A percentile compares a stretch with the other conserved stretches of the same genome.
phyloP scores from a whole-genome alignment of 2,888 invertebrate species.

The Polia nebulosa region DNA sequence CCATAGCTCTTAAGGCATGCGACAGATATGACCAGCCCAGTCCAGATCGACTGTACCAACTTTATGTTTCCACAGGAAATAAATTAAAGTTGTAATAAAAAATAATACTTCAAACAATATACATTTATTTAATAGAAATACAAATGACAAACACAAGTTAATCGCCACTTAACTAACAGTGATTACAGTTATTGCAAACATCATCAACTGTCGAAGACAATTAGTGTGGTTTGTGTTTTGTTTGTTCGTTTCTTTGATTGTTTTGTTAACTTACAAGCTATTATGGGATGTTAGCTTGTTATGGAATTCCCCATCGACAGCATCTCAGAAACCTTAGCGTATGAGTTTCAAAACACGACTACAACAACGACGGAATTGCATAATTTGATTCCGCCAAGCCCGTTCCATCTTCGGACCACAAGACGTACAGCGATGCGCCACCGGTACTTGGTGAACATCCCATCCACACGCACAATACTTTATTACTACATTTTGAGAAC shows the following conservation, averaged over 20 bases:
- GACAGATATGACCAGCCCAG: not conserved
- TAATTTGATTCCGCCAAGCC: too few relatives aligned
- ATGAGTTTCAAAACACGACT: too few relatives aligned
- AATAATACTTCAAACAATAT: not conserved
- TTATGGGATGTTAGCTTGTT: not conserved
- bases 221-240: not conserved
- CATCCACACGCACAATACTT: too few relatives aligned
- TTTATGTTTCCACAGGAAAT: not conserved
- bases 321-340: too few relatives aligned
- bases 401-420: too few relatives aligned
- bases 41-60: not conserved
- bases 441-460: too few relatives aligned
- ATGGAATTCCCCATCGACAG: not conserved
- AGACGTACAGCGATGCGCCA: too few relatives aligned
- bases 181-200: not conserved
- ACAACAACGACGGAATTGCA: too few relatives aligned
- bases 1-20: not conserved
- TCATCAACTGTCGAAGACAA: not conserved
- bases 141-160: constrained; percentile 1
- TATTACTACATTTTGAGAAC: too few relatives aligned
- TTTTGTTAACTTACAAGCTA: not conserved
- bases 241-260: not conserved
- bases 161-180: not conserved
- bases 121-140: constrained; percentile 7
- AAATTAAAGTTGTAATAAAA: not conserved